Evolutionary conservation across 2,113 vertebrate species (phyloP).

Genomic region (Elachura formosa): DNA sequence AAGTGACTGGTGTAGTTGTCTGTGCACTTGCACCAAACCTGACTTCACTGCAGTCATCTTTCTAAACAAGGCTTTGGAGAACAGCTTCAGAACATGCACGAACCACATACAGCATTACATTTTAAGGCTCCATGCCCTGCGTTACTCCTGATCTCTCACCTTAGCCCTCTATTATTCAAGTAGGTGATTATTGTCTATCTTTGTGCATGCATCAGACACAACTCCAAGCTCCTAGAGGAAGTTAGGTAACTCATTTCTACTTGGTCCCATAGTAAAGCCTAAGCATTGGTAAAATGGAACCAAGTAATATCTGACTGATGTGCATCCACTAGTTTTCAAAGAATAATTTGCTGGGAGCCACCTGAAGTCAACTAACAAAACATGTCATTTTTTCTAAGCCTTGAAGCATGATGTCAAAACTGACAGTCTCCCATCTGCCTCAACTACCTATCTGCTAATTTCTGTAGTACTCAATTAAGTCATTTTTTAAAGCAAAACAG

Average conservation of each 20-base stretch:
- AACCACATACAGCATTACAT: not conserved
- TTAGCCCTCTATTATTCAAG: not conserved
- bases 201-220: not conserved
- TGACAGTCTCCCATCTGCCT: not conserved
- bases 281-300: not conserved
- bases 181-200: not conserved
- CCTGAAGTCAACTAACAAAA: not conserved
- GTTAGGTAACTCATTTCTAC: not conserved
- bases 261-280: not conserved
- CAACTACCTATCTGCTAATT: not conserved
- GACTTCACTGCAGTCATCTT: not conserved
- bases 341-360: not conserved
- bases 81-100: not conserved
- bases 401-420: not conserved
- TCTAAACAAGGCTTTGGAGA: not conserved
- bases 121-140: not conserved
- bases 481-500: not conserved
- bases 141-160: not conserved
- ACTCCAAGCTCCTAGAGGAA: not conserved
- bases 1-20: fast-evolving
- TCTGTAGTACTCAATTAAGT: not conserved
- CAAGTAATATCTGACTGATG: not conserved
- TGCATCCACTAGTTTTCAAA: not conserved
- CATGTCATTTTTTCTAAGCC: not conserved
- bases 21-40: not conserved